Evolutionary conservation across 2,888 invertebrate species (phyloP), one percentile per base, ranked within the genome.

Genomic region (Drosophila pseudotalamancana): DNA sequence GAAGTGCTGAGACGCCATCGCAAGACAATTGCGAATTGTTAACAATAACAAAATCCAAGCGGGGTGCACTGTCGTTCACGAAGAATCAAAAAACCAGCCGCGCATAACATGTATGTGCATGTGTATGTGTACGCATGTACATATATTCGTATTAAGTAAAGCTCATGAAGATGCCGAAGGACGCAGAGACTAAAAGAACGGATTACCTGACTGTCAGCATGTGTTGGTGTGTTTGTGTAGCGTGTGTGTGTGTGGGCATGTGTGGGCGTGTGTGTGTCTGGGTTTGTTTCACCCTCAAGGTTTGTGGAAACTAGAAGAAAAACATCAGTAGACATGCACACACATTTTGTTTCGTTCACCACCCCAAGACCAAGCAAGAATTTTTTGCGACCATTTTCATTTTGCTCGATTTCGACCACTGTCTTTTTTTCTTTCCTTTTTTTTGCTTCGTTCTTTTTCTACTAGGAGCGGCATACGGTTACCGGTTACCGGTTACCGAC

Each of bases 351-450:
- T 48, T 39, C 40, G 29, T 45, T 46, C 62, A 64, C 68, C 74
- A 69, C 60, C 50, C n/a, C 32, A 18, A 11, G n/a, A n/a, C 19
- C n/a, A 37, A 29, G n/a, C 12, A 39, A 61, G 32, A 51, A 63
- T 65, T 79, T 75, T 77, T 79, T 78, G 39, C 79, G 37, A 62
- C 78, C 80, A 79, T 82, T 82, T 79, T 77, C 66, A 56, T 68
- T 76, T 55, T 31, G 40, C 56, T 69, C 37, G 42, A 45, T 48
- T 75, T 66, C 63, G 60, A 59, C 66, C 77, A 71, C 42, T 61
- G 39, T 34, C 27, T 49, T 19, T 53, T 51, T 59, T n/a, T 43
- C 53, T 62, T 59, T 35, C 32, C 50, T 29, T 27, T 48, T 34
- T 18, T 29, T 31, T 31, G 23, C 19, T 53, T 40, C 35, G 27